Evolutionary conservation across 2,888 invertebrate species (phyloP).

Genomic region (Cerastis leucographa): DNA sequence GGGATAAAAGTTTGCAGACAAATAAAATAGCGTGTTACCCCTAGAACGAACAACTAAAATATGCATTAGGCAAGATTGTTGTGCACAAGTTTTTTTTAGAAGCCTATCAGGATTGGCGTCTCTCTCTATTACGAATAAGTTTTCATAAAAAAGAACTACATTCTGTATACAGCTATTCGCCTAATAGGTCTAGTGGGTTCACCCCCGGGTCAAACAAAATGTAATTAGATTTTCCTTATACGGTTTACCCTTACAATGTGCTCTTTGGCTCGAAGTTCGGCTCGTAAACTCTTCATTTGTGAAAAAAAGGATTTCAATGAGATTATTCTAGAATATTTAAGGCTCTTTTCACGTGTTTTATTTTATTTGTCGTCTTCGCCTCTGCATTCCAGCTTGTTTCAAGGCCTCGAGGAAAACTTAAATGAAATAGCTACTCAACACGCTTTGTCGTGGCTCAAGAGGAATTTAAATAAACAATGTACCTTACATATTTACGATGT

Average conservation of each 20-base stretch:
- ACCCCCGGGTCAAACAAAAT: slow-evolving; percentile 32
- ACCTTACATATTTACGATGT: slow-evolving; percentile 44
- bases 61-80: neutral
- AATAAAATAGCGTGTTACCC: neutral
- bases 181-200: slow-evolving; percentile 46
- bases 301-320: neutral
- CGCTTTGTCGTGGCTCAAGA: slow-evolving; percentile 69
- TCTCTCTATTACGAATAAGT: neutral
- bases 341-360: neutral
- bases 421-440: slow-evolving; percentile 78
- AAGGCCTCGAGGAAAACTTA: slow-evolving; percentile 67
- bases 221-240: slow-evolving; percentile 53
- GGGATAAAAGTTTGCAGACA: slow-evolving; percentile 7
- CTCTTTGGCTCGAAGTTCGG: slow-evolving; percentile 27
- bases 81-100: neutral
- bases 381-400: slow-evolving; percentile 39
- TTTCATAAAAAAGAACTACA: slow-evolving; percentile 13
- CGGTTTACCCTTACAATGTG: slow-evolving; percentile 23
- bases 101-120: neutral
- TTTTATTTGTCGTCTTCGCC: slow-evolving; percentile 1
- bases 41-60: neutral
- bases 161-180: slow-evolving; percentile 42
- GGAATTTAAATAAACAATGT: slow-evolving; percentile 68
- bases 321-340: neutral
- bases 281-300: slow-evolving; percentile 38